Conservation (phyloP, 2,113 vertebrate species). For the human (Homo sapiens) region GRCh38 chr3:31460501-31461000, state of each 20-base stretch:
- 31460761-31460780: neutral
- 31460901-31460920: neutral
- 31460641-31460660: neutral
- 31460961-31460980: neutral
- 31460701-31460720: neutral
- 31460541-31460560: neutral
- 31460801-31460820: neutral
- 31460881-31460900: neutral
- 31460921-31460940: neutral
- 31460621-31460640: neutral
- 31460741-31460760: neutral
- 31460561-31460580: neutral
- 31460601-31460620: neutral
- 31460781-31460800: neutral
- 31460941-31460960: neutral
- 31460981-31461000: neutral
- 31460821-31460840: neutral
- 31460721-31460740: neutral
- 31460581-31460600: neutral
- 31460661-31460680: neutral
- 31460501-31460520: neutral
- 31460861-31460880: neutral
- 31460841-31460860: neutral
- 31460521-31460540: neutral
- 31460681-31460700: neutral